These are phyloP conservation scores for Atractosteus spatula DNA, from an alignment of 2,113 vertebrate species.

Conservation along the genomic window DNA sequence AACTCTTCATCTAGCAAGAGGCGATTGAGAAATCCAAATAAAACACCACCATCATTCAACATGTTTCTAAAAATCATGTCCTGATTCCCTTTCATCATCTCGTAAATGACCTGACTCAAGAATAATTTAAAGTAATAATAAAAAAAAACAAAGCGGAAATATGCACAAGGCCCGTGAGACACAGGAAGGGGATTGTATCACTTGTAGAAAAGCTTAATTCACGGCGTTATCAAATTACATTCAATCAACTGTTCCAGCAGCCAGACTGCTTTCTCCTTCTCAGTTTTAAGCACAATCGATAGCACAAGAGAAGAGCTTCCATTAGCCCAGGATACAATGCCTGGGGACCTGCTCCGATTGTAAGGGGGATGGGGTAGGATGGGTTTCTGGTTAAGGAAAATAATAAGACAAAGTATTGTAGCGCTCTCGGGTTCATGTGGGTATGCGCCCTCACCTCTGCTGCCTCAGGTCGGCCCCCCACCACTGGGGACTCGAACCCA, in stretches of 20 bases:
- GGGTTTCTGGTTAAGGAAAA: too few relatives aligned
- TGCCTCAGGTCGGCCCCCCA: too few relatives aligned
- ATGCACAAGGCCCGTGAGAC: neutral
- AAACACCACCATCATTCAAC: too few relatives aligned
- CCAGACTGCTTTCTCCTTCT: conserved; percentile 22
- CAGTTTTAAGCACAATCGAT: conserved; percentile 36
- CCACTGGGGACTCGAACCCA: too few relatives aligned
- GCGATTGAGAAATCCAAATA: too few relatives aligned
- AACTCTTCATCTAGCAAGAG: too few relatives aligned
- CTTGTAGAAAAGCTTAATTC: conserved; percentile 21
- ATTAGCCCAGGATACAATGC: conserved; percentile 28
- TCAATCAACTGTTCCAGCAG: conserved; percentile 39
- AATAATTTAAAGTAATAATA: conserved; percentile 26
- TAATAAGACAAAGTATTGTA: too few relatives aligned
- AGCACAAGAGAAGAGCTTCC: conserved; percentile 33
- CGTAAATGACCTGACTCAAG: conserved; percentile 13
- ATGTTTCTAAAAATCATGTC: too few relatives aligned
- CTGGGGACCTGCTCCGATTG: conserved; percentile 31
- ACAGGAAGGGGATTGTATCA: neutral
- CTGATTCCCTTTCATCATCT: too few relatives aligned
- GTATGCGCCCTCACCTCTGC: too few relatives aligned
- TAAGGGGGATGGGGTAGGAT: conserved; percentile 18
- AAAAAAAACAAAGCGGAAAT: conserved; percentile 1
- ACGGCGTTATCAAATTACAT: conserved; percentile 41
- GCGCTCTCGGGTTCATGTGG: too few relatives aligned